phyloP scores from a whole-genome alignment of 2,113 vertebrate genomes.

The Phocoena phocoena region DNA sequence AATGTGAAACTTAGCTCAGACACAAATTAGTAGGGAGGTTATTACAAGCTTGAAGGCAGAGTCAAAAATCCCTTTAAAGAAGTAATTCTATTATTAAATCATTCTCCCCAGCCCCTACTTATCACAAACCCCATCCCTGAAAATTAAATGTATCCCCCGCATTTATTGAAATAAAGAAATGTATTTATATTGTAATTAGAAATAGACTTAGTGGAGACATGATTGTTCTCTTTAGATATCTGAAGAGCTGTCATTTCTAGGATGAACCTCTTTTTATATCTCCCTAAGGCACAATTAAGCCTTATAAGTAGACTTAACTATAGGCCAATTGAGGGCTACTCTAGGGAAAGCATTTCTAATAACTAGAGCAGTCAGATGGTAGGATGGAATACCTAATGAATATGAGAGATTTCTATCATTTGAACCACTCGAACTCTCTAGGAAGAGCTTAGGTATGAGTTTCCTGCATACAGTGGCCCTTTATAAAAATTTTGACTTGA shows the following conservation, averaged over 20 bases:
- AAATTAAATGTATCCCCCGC: background rate
- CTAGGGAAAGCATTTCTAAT: background rate
- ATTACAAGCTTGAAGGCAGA: background rate
- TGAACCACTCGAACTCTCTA: background rate
- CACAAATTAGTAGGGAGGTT: background rate
- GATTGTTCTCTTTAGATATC: background rate
- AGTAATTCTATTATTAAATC: constrained; percentile 12
- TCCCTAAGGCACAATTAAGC: background rate
- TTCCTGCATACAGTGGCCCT: background rate
- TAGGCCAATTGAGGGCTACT: background rate
- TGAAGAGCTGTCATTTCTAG: background rate
- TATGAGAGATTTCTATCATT: background rate
- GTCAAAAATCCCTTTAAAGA: background rate
- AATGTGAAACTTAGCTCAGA: background rate
- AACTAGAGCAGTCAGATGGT: background rate
- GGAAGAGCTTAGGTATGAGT: background rate
- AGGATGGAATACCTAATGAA: background rate
- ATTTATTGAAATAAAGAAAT: background rate
- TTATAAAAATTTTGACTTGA: background rate
- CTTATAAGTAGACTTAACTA: background rate
- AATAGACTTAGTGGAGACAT: background rate
- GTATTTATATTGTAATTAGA: constrained; percentile 4
- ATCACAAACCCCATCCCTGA: background rate
- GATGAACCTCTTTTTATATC: background rate
- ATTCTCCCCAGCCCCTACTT: background rate